These are phyloP conservation scores for Oophaga sylvatica DNA, from an alignment of 2,797 vertebrate species.

Conservation along the genomic window DNA sequence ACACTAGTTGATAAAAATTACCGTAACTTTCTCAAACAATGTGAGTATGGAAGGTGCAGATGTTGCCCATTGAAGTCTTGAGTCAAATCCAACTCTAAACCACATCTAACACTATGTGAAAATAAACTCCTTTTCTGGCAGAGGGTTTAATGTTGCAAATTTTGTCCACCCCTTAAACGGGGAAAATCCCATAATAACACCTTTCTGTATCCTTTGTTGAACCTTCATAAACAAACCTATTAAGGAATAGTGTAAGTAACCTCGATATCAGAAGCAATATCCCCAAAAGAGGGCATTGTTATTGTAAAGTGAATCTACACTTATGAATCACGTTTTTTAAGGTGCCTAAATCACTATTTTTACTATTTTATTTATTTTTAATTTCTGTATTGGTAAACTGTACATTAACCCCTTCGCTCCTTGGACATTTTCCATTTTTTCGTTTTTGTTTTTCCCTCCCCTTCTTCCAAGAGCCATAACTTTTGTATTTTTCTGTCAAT, in stretches of 20 bases:
- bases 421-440: too few species aligned
- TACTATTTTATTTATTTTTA: too few species aligned
- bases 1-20: not conserved
- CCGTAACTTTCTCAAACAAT: not conserved
- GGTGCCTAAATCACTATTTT: too few species aligned
- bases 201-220: not conserved
- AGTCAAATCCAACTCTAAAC: not conserved
- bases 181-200: constrained; percentile 5
- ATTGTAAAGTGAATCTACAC: too few species aligned
- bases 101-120: not conserved
- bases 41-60: not conserved
- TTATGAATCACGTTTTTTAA: too few species aligned
- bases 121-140: not conserved
- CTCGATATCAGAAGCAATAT: not conserved
- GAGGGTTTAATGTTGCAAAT: not conserved
- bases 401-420: too few species aligned
- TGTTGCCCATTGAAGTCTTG: constrained; percentile 10
- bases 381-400: too few species aligned
- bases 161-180: not conserved
- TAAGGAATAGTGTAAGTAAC: not conserved
- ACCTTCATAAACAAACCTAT: not conserved
- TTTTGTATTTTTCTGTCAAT: too few species aligned
- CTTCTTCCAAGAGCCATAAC: too few species aligned
- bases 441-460: too few species aligned
- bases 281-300: too few species aligned